These are phyloP conservation scores for Caenorhabditis sp. DNA, from an alignment of 2,888 invertebrate genomes.

Conservation along the genomic window DNA sequence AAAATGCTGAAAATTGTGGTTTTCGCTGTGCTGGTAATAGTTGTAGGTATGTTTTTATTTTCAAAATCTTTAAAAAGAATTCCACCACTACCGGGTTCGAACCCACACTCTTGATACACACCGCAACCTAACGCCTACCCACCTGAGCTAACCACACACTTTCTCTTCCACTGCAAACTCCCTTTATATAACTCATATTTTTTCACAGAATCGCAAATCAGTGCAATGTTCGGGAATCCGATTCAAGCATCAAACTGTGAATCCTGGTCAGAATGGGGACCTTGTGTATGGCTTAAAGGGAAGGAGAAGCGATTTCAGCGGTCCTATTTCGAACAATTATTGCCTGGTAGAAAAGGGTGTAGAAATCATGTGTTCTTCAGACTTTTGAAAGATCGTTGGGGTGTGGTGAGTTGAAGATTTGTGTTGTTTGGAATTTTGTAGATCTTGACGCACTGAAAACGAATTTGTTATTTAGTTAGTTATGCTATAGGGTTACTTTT, in stretches of 20 bases:
- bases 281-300: conserved; percentile 69
- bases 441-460: too few species aligned
- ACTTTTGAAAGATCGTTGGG: conserved; percentile 68
- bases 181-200: background rate
- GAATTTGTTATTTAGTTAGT: too few species aligned
- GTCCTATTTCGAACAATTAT: conserved; percentile 67
- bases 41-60: background rate
- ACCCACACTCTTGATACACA: too few species aligned
- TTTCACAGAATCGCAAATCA: conserved; percentile 56
- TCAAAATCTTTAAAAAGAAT: too few species aligned
- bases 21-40: background rate
- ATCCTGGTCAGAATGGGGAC: conserved; percentile 68
- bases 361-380: conserved; percentile 69
- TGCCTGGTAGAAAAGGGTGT: conserved; percentile 69
- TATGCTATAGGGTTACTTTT: too few species aligned
- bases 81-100: too few species aligned
- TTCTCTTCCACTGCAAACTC: too few species aligned
- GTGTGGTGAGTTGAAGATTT: conserved; percentile 55
- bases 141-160: too few species aligned
- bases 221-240: conserved; percentile 68
- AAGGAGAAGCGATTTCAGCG: conserved; percentile 58
- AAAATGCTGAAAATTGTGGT: background rate
- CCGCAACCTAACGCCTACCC: too few species aligned
- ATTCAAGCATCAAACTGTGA: conserved; percentile 64
- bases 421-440: too few species aligned